phyloP scores from a whole-genome alignment of 2,888 invertebrate genomes.

The Temnothorax ravouxi region DNA sequence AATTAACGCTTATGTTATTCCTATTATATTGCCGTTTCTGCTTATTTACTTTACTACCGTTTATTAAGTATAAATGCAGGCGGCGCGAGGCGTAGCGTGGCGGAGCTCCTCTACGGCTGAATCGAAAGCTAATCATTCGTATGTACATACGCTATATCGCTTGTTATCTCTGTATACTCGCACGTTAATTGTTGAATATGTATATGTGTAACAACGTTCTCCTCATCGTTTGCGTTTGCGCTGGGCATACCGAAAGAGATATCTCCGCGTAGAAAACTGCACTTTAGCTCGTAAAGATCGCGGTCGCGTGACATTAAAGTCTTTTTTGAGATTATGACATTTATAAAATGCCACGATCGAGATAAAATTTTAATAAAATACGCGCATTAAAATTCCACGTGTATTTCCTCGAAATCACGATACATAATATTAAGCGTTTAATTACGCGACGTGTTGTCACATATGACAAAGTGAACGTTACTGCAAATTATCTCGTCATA shows the following conservation, averaged over 20 bases:
- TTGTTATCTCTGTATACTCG: slow-evolving; percentile 35
- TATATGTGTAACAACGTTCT: slow-evolving; percentile 34
- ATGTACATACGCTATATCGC: slow-evolving; percentile 30
- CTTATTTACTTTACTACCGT: neutral
- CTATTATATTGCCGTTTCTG: slow-evolving; percentile 5
- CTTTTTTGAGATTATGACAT: slow-evolving; percentile 18
- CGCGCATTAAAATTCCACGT: slow-evolving; percentile 12
- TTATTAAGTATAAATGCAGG: slow-evolving; percentile 41
- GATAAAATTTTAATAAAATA: slow-evolving; percentile 37
- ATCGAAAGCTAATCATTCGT: slow-evolving; percentile 55
- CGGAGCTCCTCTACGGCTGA: neutral
- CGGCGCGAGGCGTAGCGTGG: neutral
- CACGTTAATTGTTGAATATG: slow-evolving; percentile 58
- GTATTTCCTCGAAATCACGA: neutral
- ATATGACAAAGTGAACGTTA: slow-evolving; percentile 1
- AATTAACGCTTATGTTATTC: slow-evolving; percentile 29
- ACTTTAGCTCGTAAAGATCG: slow-evolving; percentile 12
- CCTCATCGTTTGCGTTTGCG: slow-evolving; percentile 5
- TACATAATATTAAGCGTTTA: slow-evolving; percentile 24
- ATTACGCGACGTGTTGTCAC: slow-evolving; percentile 15
- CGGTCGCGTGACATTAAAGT: slow-evolving; percentile 33
- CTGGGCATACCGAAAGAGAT: slow-evolving; percentile 12
- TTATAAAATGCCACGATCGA: slow-evolving; percentile 1
- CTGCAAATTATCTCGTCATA: slow-evolving; percentile 31
- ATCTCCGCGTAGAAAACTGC: neutral